Evolutionary conservation across 2,797 vertebrate species (phyloP), one percentile per base, ranked within the genome.

Genomic region (Eulemur coronatus): DNA sequence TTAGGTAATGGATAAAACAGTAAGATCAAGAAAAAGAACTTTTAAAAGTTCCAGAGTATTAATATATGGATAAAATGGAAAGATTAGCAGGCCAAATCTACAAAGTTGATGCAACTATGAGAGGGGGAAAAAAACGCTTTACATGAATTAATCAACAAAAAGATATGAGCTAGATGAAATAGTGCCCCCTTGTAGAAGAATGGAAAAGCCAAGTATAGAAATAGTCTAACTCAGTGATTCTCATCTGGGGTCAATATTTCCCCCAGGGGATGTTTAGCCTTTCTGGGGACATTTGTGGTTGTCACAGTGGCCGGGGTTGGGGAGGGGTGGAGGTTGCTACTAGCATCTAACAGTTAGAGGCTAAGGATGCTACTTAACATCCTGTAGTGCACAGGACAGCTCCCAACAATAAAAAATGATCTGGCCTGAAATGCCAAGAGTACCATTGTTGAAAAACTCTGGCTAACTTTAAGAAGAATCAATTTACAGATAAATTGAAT

Each of bases 121-220:
- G 35, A 89, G 65, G 35, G 24, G 5, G 30, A n/a, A 46, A 67
- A 80, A 94, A 65, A 48, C 4, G 85, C 35, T 93, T 88, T 30
- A 84, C 61, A 57, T 69, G 48, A 91, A 76, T 84, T 80, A 87
- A 94, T 87, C 48, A 91, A 15, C 41, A 65, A 28, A 94, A 96
- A 91, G 35, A 82, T 91, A 69, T 61, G 5, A 73, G 38, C 11
- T 52, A 79, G 33, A 38, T 96, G 57, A 96, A 95, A 73, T 82
- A 52, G 26, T 84, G 41, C 24, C 93, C 63, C 61, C 48, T 69
- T 96, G 35, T 84, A 92, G 14, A 92, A 84, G 89, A 95, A 87
- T 91, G 55, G n/a, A 33, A 89, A 97, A 82, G 33, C 33, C 57
- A 89, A 79, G 41, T 95, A 65, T 75, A 95, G 73, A 88, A 82